These are phyloP conservation scores for Glaucidium brasilianum DNA, from an alignment of 2,113 vertebrate genomes.

Conservation along the genomic window DNA sequence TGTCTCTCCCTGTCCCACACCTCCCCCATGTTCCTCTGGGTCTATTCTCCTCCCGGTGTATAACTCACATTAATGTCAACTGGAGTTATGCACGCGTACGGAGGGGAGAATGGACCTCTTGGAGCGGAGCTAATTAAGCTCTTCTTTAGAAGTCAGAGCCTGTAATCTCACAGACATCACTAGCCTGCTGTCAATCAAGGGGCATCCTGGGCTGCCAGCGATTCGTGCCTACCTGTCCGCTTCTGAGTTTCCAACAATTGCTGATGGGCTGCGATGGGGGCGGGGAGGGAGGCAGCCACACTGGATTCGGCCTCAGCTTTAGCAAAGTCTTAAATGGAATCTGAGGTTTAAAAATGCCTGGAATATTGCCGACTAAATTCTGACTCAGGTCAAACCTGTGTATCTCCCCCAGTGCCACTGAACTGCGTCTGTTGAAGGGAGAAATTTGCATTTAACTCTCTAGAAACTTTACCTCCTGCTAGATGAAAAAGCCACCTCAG, in stretches of 20 bases:
- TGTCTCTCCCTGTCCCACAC: neutral
- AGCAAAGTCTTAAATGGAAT: neutral
- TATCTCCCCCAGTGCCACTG: neutral
- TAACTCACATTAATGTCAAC: neutral
- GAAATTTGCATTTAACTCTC: neutral
- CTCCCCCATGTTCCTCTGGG: neutral
- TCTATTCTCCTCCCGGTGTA: neutral
- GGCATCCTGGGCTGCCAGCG: neutral
- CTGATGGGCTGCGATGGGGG: neutral
- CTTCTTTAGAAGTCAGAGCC: neutral
- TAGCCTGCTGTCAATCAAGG: neutral
- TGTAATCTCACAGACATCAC: neutral
- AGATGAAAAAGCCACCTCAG: neutral
- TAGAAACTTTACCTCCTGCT: neutral
- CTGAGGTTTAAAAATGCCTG: neutral
- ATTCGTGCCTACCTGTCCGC: neutral
- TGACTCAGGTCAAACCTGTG: neutral
- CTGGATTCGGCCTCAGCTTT: neutral
- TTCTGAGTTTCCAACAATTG: neutral
- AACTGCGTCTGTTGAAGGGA: neutral
- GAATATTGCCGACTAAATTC: neutral
- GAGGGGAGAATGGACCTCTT: neutral
- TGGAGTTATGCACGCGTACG: neutral
- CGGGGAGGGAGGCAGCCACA: accelerated
- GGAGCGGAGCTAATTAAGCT: slow-evolving; percentile 10